Evolutionary conservation across 2,888 invertebrate genomes (phyloP), one percentile per base, ranked within the genome.

Genomic region (Clusia tigrina): DNA sequence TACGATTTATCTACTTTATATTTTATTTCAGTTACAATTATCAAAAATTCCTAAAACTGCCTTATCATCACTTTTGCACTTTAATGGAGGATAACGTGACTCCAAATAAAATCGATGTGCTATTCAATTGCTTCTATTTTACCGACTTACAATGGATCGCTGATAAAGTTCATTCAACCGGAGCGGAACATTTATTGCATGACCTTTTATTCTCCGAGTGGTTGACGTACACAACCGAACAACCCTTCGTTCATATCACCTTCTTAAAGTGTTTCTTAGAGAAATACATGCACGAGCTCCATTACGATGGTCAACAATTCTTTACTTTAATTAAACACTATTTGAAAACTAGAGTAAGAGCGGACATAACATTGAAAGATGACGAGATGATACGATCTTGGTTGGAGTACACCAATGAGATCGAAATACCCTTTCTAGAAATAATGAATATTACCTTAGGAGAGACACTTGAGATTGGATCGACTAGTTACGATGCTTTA

Each of bases 251-350:
- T 38, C 80, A 81, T 67, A 80, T 83, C 62, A 71, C 69, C 73
- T 70, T 83, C 38, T 68, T 82, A 2, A 88, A 89, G 74, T 88
- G 90, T 68, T 88, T 92, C 65, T 86, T 95, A 64, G 90, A 90
- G 81, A 86, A 87, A 0, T 89, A 91, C 72, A 88, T 91, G 3
- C 88, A 88, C 74, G 90, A 92, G 17, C 84, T 95, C 59, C 90
- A 89, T 74, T 91, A 92, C 72, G 94, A 95, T 80, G 92, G 93
- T 32, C 86, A 90, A 74, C 95, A 95, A 82, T 89, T 95, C 74
- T 92, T 90, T 73, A 89, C 93, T 2, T 88, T 94, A 67, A 83
- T 91, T 67, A 87, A 85, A 76, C 84, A 81, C 71, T 87, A 84
- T 76, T 71, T 87, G 63, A 82, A 84, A 67, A 80, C 80, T 22